A percentile compares a stretch with the other conserved stretches of the same genome.
These are phyloP conservation scores for Rhagonycha lutea DNA, from an alignment of 2,888 invertebrate species.

Conservation along the genomic window DNA sequence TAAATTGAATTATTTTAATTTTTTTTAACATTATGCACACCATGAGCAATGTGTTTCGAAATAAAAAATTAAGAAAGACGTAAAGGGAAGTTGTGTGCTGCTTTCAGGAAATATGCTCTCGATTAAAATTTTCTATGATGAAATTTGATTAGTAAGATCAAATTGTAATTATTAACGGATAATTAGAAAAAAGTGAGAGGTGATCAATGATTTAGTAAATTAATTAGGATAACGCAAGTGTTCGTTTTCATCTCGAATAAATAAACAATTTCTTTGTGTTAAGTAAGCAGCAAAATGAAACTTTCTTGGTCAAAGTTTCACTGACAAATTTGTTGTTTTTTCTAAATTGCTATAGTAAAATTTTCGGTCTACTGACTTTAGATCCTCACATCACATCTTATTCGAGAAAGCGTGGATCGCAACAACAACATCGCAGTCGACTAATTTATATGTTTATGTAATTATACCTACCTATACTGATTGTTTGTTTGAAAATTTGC, in stretches of 20 bases:
- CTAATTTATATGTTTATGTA: constrained; percentile 47
- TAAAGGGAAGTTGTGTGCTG: constrained; percentile 24
- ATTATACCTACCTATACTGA: constrained; percentile 42
- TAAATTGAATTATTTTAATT: background rate
- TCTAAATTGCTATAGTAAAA: constrained; percentile 27
- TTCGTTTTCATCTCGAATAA: background rate
- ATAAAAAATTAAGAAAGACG: constrained; percentile 17
- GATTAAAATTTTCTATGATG: background rate
- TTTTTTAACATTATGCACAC: background rate
- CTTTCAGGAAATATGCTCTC: constrained; percentile 18
- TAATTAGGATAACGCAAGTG: background rate
- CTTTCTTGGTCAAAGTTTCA: constrained; percentile 24
- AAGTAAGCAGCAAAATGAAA: background rate
- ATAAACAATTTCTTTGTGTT: background rate
- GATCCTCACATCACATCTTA: constrained; percentile 36
- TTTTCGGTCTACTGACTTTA: constrained; percentile 28
- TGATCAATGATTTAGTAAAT: background rate
- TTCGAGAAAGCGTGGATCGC: constrained; percentile 35
- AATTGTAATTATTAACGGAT: background rate
- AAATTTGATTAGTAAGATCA: background rate
- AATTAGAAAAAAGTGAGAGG: background rate
- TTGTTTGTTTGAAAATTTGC: constrained; percentile 29
- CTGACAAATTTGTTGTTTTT: constrained; percentile 27
- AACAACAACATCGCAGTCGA: constrained; percentile 39
- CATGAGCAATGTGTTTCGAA: background rate